Evolutionary conservation across 2,797 vertebrate species (phyloP).

Genomic region (Sternarchorhynchus goeldii): DNA sequence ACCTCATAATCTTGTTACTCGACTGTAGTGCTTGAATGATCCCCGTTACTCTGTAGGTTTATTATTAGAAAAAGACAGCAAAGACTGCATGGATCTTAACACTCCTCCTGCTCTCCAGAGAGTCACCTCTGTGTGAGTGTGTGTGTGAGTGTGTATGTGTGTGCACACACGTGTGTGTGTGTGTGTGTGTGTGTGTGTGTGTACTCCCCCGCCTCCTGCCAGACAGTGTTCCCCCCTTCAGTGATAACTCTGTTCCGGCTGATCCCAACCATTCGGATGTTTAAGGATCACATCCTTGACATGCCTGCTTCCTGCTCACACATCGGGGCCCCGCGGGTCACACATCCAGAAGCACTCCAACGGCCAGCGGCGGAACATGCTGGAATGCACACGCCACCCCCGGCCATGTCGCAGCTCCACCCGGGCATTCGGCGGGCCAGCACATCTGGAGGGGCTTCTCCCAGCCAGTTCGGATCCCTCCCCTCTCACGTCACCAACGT

Average conservation of each 20-base stretch:
- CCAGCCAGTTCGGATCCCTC: constrained; percentile 45
- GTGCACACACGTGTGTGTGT: background rate
- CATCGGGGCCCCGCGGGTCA: constrained; percentile 48
- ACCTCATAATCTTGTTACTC: constrained; percentile 12
- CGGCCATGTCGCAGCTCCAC: constrained; percentile 49
- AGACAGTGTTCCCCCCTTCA: constrained; percentile 41
- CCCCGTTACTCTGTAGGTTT: constrained; percentile 5
- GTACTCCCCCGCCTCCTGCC: background rate
- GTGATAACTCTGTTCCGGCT: constrained; percentile 55
- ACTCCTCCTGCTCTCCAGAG: background rate
- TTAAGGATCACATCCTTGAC: constrained; percentile 54
- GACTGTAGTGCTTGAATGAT: background rate
- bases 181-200: constrained; percentile 29
- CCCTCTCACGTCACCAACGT: no score
- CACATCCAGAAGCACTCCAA: constrained; percentile 53
- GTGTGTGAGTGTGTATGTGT: background rate
- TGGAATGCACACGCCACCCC: constrained; percentile 53
- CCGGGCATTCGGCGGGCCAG: constrained; percentile 51
- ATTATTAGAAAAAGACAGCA: constrained; percentile 14
- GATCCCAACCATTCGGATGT: constrained; percentile 54
- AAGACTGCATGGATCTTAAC: background rate
- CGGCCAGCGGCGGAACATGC: constrained; percentile 51
- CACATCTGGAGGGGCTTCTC: constrained; percentile 60
- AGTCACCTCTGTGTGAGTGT: background rate
- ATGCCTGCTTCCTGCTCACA: constrained; percentile 63